Evolutionary conservation across 1,140 invertebrate species (phyloP).

Genomic region (Drosophila repleta): DNA sequence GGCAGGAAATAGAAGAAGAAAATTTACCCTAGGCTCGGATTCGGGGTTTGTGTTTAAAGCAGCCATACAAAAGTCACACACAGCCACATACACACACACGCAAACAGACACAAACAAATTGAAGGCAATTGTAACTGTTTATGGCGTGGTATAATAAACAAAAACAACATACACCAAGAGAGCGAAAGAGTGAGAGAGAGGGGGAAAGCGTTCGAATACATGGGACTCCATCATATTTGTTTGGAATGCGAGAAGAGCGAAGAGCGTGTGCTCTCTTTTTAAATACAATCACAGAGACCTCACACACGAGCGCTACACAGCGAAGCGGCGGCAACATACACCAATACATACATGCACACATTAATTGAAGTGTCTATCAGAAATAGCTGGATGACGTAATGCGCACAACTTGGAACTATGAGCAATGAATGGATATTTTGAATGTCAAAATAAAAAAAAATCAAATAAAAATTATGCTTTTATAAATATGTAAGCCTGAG

Average conservation of each 20-base stretch:
- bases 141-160: conserved; percentile 52
- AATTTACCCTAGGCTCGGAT: conserved; percentile 37
- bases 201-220: background rate
- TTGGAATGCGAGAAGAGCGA: conserved; percentile 49
- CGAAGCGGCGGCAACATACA: conserved; percentile 19
- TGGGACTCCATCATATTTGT: conserved; percentile 30
- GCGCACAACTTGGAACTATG: conserved; percentile 64
- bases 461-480: background rate
- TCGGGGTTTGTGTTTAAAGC: conserved; percentile 36
- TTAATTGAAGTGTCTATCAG: conserved; percentile 82
- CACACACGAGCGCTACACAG: conserved; percentile 28
- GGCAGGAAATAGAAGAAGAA: conserved; percentile 58
- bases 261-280: conserved; percentile 27
- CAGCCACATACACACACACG: conserved; percentile 28
- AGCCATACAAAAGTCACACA: conserved; percentile 55
- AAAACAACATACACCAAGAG: conserved; percentile 58
- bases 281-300: conserved; percentile 36
- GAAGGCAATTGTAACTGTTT: conserved; percentile 75
- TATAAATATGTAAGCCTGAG: background rate
- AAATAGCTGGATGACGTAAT: conserved; percentile 83
- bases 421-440: conserved; percentile 50
- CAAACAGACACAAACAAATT: conserved; percentile 27
- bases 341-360: conserved; percentile 28
- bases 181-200: conserved; percentile 13
- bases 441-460: conserved; percentile 14